Conservation (phyloP, 2,888 invertebrate genomes). For the Mesodorylaimus sp. region DNA sequence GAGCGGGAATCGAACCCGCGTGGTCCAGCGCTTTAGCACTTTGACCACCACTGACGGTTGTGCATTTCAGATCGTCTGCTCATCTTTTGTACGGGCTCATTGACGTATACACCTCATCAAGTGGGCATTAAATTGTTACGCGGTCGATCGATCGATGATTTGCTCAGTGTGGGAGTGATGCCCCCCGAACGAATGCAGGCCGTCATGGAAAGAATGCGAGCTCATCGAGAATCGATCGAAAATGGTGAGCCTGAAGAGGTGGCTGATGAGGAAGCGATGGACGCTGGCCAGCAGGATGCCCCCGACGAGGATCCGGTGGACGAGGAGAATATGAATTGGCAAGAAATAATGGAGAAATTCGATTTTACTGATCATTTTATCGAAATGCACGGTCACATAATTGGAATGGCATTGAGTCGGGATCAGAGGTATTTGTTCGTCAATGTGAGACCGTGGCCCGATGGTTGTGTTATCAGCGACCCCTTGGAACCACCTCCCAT, state of each 20-base stretch:
- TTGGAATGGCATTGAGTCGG: slow-evolving; percentile 65
- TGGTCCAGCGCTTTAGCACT: too few relatives aligned
- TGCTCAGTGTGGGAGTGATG: slow-evolving; percentile 10
- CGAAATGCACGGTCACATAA: slow-evolving; percentile 64
- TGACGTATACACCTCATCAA: slow-evolving; percentile 66
- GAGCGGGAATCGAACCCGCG: too few relatives aligned
- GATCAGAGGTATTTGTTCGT: slow-evolving; percentile 63
- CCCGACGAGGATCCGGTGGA: not conserved
- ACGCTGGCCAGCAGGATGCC: not conserved
- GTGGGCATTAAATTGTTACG: slow-evolving; percentile 20
- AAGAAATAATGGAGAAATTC: slow-evolving; percentile 13
- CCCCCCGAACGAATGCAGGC: slow-evolving; percentile 1
- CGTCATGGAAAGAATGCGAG: slow-evolving; percentile 1
- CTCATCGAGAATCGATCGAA: not conserved
- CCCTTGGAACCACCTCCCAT: slow-evolving; percentile 62
- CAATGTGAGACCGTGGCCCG: slow-evolving; percentile 62
- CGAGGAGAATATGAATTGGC: not conserved
- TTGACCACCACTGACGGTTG: too few relatives aligned
- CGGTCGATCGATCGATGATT: not conserved
- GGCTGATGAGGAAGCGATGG: not conserved
- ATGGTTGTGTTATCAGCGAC: slow-evolving; percentile 51
- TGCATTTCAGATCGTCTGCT: slow-evolving; percentile 47
- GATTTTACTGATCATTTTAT: slow-evolving; percentile 59
- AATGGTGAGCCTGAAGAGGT: too few relatives aligned
- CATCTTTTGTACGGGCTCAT: slow-evolving; percentile 61